Conservation (phyloP, 2,113 vertebrate genomes). For the Sula dactylatra region DNA sequence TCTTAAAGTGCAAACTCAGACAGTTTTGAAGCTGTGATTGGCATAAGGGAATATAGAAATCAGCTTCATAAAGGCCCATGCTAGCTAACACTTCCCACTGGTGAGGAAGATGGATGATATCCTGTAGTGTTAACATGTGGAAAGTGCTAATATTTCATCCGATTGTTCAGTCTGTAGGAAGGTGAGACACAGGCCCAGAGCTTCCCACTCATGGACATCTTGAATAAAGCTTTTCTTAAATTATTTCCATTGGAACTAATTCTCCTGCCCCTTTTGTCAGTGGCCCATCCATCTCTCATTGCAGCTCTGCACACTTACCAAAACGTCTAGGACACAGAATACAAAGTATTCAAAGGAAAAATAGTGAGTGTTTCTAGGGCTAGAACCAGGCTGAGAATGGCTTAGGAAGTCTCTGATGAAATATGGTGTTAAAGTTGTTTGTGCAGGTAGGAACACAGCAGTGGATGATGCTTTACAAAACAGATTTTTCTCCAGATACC, state of each 20-base stretch:
- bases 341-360: not conserved
- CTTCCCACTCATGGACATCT: slow-evolving; percentile 20
- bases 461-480: not conserved
- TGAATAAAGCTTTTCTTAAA: slow-evolving; percentile 46
- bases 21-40: slow-evolving; percentile 9
- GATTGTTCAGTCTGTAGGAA: not conserved
- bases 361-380: not conserved
- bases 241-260: slow-evolving; percentile 56
- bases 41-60: slow-evolving; percentile 40
- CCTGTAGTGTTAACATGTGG: slow-evolving; percentile 40
- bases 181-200: slow-evolving; percentile 8
- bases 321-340: not conserved
- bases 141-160: slow-evolving; percentile 48
- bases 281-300: slow-evolving; percentile 16
- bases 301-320: not conserved
- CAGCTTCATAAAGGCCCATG: not conserved
- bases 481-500: not conserved
- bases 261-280: slow-evolving; percentile 44
- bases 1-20: not conserved
- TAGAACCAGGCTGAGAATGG: not conserved
- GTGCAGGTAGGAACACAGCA: not conserved
- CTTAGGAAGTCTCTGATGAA: not conserved
- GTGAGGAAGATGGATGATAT: slow-evolving; percentile 51
- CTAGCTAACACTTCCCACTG: slow-evolving; percentile 9
- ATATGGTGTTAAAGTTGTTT: not conserved